Percentiles rank a stretch among this genome's conserved stretches.
Conservation (phyloP, 1,140 invertebrate genomes). For the Linepithema humile region DNA sequence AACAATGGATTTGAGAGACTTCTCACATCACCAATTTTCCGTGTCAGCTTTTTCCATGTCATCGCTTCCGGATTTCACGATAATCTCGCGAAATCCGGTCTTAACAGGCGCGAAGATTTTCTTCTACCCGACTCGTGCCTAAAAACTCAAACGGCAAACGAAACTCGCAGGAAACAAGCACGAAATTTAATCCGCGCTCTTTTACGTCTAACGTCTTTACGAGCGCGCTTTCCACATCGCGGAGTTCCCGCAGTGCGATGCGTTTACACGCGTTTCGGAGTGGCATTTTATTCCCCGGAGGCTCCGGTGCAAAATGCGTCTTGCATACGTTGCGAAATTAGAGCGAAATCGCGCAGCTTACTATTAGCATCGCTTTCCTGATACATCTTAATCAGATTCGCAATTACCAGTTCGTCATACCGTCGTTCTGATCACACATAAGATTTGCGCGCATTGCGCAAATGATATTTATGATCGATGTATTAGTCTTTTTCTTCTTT, state of each 20-base stretch:
- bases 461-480: not conserved
- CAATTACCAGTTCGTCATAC: not conserved
- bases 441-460: not conserved
- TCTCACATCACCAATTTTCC: no score
- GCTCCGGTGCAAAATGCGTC: not conserved
- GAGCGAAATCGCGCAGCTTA: not conserved
- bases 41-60: no score
- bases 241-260: not conserved
- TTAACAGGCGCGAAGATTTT: not conserved
- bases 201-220: not conserved
- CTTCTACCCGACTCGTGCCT: not conserved
- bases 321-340: not conserved
- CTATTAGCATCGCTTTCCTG: not conserved
- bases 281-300: not conserved
- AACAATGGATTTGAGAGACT: no score
- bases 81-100: not conserved
- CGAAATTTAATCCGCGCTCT: not conserved
- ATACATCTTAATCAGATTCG: slow-evolving; percentile 16
- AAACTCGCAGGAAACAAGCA: not conserved
- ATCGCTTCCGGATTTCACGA: no score
- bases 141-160: not conserved
- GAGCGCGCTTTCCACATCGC: not conserved
- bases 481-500: not conserved
- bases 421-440: not conserved
- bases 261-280: not conserved